Percentiles rank a stretch among this genome's conserved stretches.
phyloP scores from a whole-genome alignment of 1,140 invertebrate species.

The Lepidostoma basale region DNA sequence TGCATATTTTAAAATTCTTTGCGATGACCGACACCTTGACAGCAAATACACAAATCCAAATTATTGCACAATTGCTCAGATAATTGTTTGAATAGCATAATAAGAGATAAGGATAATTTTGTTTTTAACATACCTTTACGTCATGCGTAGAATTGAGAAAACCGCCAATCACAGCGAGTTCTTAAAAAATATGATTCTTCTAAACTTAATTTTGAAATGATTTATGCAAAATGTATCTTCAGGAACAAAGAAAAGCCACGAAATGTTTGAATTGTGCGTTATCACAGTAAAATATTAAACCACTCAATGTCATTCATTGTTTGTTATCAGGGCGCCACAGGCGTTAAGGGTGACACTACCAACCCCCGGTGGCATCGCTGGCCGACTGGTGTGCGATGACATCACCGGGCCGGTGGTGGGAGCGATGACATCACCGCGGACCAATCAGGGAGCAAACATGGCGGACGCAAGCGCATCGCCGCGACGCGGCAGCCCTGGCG shows the following conservation, averaged over 20 bases:
- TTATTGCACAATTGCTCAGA: no score
- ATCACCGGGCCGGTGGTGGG: conserved; percentile 37
- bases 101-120: no score
- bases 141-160: neutral
- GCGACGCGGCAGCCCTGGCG: conserved; percentile 13
- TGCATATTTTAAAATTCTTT: no score
- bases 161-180: neutral
- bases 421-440: conserved; percentile 41
- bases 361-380: conserved; percentile 30
- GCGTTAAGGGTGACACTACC: conserved; percentile 17
- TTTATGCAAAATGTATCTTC: no score
- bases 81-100: no score
- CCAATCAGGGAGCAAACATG: conserved; percentile 38
- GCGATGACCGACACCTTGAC: no score
- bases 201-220: no score
- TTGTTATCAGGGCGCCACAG: conserved; percentile 14
- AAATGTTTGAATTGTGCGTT: no score
- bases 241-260: no score
- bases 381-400: conserved; percentile 42
- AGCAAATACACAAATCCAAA: no score
- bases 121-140: neutral
- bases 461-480: conserved; percentile 29
- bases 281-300: no score
- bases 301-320: conserved; percentile 3
- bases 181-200: no score